A percentile compares a stretch with the other conserved stretches of the same genome.
Conservation (phyloP, 2,797 vertebrate species). For the Phyllotis vaccarum region DNA sequence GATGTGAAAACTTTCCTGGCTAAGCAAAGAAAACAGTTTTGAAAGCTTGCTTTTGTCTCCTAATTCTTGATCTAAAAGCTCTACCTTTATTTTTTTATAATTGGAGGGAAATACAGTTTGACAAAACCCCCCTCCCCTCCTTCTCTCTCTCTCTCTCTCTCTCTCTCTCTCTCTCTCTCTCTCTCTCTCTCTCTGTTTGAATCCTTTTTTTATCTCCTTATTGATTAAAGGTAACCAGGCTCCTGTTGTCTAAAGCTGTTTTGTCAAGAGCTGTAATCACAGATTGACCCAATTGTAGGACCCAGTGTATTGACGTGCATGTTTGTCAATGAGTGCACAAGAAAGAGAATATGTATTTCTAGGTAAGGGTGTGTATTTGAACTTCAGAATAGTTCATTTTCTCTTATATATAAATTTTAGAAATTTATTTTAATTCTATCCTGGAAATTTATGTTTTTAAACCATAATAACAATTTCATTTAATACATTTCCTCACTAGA, state of each 20-base stretch:
- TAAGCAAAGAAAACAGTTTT: not conserved
- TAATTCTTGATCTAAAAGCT: not conserved
- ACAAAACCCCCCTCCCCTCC: not conserved
- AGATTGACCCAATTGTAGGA: not conserved
- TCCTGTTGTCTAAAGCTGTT: not conserved
- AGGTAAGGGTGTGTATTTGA: not conserved
- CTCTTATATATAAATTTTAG: not conserved
- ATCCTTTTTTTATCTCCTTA: not conserved
- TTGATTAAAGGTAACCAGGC: constrained; percentile 51
- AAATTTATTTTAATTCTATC: constrained; percentile 19
- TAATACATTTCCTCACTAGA: constrained; percentile 30
- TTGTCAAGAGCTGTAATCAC: not conserved
- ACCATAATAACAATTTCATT: not conserved
- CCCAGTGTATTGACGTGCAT: not conserved
- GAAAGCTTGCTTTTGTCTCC: not conserved
- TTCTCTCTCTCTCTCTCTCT: not conserved
- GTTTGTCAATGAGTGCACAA: not conserved
- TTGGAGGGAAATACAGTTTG: not conserved
- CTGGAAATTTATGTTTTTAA: not conserved
- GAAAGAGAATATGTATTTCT: not conserved
- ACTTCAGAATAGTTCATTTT: not conserved
- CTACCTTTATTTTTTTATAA: not conserved
- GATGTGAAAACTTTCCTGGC: not conserved
- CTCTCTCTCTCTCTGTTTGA: not conserved
- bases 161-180: not conserved